Base-by-base conservation (phyloP, 2,888 invertebrate species). In the Eristalis pertinax region DNA sequence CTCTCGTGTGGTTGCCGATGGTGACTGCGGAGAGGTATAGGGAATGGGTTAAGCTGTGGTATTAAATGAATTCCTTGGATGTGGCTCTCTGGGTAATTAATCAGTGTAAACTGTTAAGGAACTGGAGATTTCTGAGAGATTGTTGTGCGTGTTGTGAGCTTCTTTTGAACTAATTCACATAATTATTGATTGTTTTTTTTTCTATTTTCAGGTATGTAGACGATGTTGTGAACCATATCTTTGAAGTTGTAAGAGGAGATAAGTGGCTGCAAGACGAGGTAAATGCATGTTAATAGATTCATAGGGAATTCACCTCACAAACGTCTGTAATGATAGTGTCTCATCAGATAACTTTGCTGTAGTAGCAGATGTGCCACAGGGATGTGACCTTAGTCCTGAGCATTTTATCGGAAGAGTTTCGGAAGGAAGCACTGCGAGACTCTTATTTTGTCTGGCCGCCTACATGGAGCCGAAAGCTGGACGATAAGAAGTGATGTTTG, bases 161-260 rank as follows among this genome's bases (percentile, higher is more conserved):
- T 43, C 29, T 13, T 38, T 56, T 58, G 35, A 38, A 75, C 11
- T 38, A 24, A 60, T 41, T 60, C 58, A 5, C 19, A 13, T n/a
- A 50, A n/a, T 73, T 19, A 67, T 50, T 69, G 60, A 60, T 26
- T 29, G n/a, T 64, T 24, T 56, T 29, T 64, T 43, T 64, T 69
- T 75, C 26, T 72, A 62, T 43, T 84, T 84, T 32, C 75, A 84
- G 84, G 84, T 84, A 84, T 70, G 80, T 80, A 35, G 7, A 78
- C 63, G 78, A 64, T 13, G 11, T 15, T 26, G 24, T 26, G 67
- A 4, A 38, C 2, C 4, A 22, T 22, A 8, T 62, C 26, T 62
- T 41, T 62, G 26, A 26, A 11, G 58, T 26, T 8, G 13, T 60
- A 29, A 32, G 4, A 7, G 11, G 13, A 2, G 26, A 15, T 7